These are phyloP conservation scores for Murina feae DNA, from an alignment of 2,113 vertebrate genomes.

Conservation along the genomic window DNA sequence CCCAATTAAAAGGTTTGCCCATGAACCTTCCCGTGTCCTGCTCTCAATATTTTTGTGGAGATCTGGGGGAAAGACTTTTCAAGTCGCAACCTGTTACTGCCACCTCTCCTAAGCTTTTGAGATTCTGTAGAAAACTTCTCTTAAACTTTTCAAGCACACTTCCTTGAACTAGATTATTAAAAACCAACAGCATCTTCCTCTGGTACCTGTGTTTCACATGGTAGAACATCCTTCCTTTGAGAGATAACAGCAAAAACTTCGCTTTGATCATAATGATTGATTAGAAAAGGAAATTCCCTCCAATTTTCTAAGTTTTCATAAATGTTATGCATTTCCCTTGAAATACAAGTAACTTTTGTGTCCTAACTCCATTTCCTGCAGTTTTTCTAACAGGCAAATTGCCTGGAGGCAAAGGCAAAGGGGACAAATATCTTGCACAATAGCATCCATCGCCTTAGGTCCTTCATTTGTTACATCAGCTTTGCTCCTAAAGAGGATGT, in stretches of 20 bases:
- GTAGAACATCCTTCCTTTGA: constrained; percentile 38
- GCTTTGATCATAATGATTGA: neutral
- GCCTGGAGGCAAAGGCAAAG: neutral
- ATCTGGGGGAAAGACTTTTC: neutral
- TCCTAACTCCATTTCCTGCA: neutral
- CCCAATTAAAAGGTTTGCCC: neutral
- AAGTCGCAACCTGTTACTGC: neutral
- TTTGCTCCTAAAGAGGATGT: neutral
- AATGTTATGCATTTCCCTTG: neutral
- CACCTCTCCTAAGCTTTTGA: neutral
- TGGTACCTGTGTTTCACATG: neutral
- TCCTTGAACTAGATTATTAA: constrained; percentile 5
- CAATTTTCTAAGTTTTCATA: constrained; percentile 33
- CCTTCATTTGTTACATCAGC: neutral
- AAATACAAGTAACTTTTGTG: neutral
- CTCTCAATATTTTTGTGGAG: neutral
- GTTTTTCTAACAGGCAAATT: neutral
- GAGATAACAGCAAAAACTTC: constrained; percentile 38
- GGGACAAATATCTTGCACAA: neutral
- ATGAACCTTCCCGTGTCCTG: neutral
- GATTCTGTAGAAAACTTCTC: neutral
- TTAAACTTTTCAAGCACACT: neutral
- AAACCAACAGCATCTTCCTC: constrained; percentile 30
- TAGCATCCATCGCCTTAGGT: neutral
- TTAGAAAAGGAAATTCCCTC: constrained; percentile 17